Evolutionary conservation across 2,797 vertebrate species (phyloP), one percentile per base, ranked within the genome.

Genomic region (Lacerta viridis): DNA sequence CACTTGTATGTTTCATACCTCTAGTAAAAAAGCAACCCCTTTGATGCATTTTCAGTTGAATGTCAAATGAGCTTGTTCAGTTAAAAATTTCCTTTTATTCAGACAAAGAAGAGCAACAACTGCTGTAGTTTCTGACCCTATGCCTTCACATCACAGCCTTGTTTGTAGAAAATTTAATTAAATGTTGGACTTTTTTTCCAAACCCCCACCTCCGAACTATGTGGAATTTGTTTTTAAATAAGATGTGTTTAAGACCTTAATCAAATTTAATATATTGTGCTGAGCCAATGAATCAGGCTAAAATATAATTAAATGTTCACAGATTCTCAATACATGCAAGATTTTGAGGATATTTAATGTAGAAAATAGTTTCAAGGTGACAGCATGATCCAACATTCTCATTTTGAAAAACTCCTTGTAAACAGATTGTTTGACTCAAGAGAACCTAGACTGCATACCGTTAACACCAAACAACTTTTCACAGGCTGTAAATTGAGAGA

Each of bases 91-190:
- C 15, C 61, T 11, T 3, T 0, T 5, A 0, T 3, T 13, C 1
- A 20, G 15, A 1, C 74, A 0, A 4, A 59, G 2, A 0, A 43
- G 4, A 23, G 0, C 13, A 2, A 61, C 61, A 41, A 41, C 7
- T 29, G 23, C 27, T 55, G 66, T 11, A 69, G 84, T 33, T 80
- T n/a, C 9, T 29, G 0, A 0, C 23, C 0, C 0, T 55, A 64
- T 36, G 2, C 50, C 50, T 86, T 36, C n/a, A 2, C 3, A 0
- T 43, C 5, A 5, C n/a, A 74, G 59, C 18, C 29, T 79, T 0
- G 0, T 39, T 81, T 11, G 50, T 78, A 4, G 36, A 46, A 76
- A 80, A 76, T 74, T 33, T 66, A 46, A 5, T 33, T 20, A 68
- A 83, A 43, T 23, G 20, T n/a, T 29, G 7, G 29, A 33, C 10